Evolutionary conservation across 2,888 invertebrate genomes (phyloP), one percentile per base, ranked within the genome.

Genomic region (Acanthosepion lycidas): DNA sequence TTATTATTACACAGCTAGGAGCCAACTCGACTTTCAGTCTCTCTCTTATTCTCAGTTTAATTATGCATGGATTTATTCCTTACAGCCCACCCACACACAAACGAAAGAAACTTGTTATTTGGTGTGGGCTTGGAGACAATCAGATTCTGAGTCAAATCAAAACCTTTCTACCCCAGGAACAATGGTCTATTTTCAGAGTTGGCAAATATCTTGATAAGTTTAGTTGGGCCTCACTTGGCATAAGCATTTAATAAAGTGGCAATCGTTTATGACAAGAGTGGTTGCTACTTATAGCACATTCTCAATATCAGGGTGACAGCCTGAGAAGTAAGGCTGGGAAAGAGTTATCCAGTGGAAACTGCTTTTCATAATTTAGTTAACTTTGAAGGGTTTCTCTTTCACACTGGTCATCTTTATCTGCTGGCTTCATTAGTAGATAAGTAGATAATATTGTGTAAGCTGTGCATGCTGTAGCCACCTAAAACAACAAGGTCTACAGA

Each of bases 111-210:
- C 78, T n/a, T 18, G 12, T 78, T 78, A n/a, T 78, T 78, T 78
- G n/a, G 78, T 12, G 9, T 8, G 78, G 78, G 18, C n/a, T 15
- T 33, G 18, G n/a, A n/a, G n/a, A n/a, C n/a, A 33, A n/a, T 18
- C 15, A n/a, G n/a, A 78, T 78, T 78, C 78, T n/a, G 78, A 78
- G 78, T 78, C 78, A 78, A 78, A 78, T 78, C 78, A 78, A 78
- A 78, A 78, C 9, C 78, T 78, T 78, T 78, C 78, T 78, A 78
- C n/a, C 78, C 78, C 33, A n/a, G n/a, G 78, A 33, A n/a, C 78
- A 78, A 78, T 78, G n/a, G 78, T 78, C 78, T 78, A 78, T 78
- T 78, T 78, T 78, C n/a, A 78, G 78, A 78, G 78, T 78, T 78
- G 78, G 78, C 78, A 78, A 78, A 78, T 78, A 33, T 78, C 78